phyloP scores from a whole-genome alignment of 2,888 invertebrate genomes.

The Nomada goodeniana region DNA sequence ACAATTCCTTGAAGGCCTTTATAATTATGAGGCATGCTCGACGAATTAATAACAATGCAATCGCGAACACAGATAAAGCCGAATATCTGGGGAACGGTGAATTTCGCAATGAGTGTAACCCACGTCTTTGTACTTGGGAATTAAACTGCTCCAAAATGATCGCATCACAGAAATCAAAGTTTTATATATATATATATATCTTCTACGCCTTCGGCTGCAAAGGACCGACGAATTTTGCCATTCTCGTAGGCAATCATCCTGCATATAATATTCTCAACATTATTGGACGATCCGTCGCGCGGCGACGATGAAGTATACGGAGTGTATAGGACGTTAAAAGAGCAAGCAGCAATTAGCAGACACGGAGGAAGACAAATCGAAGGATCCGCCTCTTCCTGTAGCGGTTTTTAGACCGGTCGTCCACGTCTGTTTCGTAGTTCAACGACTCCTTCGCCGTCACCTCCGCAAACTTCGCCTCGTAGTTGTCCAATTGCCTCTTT shows the following conservation, averaged over 20 bases:
- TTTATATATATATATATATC: too few species aligned
- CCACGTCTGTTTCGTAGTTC: slow-evolving; percentile 73
- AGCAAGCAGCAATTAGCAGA: slow-evolving; percentile 45
- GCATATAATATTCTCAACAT: too few species aligned
- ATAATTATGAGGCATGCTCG: not conserved
- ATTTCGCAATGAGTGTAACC: too few species aligned
- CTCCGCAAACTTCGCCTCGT: slow-evolving; percentile 55
- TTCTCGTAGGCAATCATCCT: too few species aligned
- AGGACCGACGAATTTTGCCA: too few species aligned
- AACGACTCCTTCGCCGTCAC: slow-evolving; percentile 69
- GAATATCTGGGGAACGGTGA: too few species aligned
- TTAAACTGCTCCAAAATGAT: too few species aligned
- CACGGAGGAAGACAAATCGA: slow-evolving; percentile 54
- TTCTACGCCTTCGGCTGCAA: too few species aligned
- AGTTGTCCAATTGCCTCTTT: slow-evolving; percentile 34
- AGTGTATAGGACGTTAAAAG: slow-evolving; percentile 20
- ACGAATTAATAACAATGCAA: not conserved
- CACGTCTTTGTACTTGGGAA: too few species aligned
- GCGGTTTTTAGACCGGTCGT: slow-evolving; percentile 74
- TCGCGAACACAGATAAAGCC: too few species aligned
- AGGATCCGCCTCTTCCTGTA: slow-evolving; percentile 57
- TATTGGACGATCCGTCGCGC: too few species aligned
- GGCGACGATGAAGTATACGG: not conserved
- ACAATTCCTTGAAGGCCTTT: not conserved
- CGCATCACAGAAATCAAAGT: too few species aligned